Base-by-base conservation (phyloP, 2,888 invertebrate genomes). In the Psococerastis gibbosa region DNA sequence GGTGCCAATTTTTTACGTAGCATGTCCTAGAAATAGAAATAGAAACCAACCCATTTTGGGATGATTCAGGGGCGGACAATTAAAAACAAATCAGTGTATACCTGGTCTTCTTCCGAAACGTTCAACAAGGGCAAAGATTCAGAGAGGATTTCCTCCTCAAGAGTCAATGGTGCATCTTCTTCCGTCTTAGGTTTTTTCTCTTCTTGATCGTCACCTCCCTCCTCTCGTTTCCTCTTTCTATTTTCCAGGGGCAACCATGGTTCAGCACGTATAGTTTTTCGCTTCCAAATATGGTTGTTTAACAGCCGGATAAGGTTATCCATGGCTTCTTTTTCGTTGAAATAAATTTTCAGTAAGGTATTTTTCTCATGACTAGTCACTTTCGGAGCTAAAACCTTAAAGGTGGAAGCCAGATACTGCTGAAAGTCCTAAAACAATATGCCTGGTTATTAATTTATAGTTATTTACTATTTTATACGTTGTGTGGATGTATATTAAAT, bases 341-440 rank as follows among this genome's bases (percentile, higher is more conserved):
- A 34, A 9, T 8, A 17, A 6, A 34, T 8, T 15, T 9, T 16
- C 13, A 34, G 9, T 15, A 8, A 34, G n/a, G n/a, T n/a, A 15
- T 17, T 34, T 6, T 34, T 34, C 9, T 8, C 35, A 6, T 8
- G 35, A 8, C 8, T 9, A 6, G 13, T 15, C 9, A 34, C 18
- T 15, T 34, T 34, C 18, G 35, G 35, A 34, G 13, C 18, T 8
- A 17, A 6, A 15, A 34, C 18, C 9, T 34, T 34, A 15, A 34
- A 34, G 9, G 35, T 34, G 13, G 35, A 16, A 16, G 13, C 35
- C 35, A 34, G 13, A 15, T 34, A 34, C 9, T 34, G 6, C 13
- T 34, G 35, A 17, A 34, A 34, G 13, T 34, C 35, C 35, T 34
- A 15, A 34, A 27, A 27, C 11, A 27, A n/a, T n/a, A n/a, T n/a